These are phyloP conservation scores for Eupithecia vulgata DNA, from an alignment of 2,888 invertebrate genomes.

Conservation along the genomic window DNA sequence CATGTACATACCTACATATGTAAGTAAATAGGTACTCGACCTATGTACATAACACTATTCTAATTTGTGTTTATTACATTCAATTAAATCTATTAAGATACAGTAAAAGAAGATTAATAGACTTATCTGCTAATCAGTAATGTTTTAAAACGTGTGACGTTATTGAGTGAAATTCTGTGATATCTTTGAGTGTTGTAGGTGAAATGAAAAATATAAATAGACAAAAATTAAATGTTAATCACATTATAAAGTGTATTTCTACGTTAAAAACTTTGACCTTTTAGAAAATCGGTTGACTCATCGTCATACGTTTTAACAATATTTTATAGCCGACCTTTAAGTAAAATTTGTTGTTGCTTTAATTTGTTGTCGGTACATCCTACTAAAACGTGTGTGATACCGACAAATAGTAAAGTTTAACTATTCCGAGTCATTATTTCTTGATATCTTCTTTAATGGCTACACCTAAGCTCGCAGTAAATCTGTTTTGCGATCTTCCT, in stretches of 20 bases:
- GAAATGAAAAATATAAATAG: background rate
- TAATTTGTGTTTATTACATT: too few species aligned
- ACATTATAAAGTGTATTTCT: background rate
- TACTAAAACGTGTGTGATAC: background rate
- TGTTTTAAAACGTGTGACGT: too few species aligned
- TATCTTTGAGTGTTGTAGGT: too few species aligned
- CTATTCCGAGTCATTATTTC: conserved; percentile 9
- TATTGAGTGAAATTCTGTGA: too few species aligned
- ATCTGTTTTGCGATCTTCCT: conserved; percentile 14
- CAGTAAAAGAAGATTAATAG: too few species aligned
- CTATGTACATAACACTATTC: too few species aligned
- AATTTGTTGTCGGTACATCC: background rate
- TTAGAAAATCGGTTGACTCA: background rate
- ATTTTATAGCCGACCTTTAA: background rate
- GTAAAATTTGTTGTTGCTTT: too few species aligned
- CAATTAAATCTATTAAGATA: too few species aligned
- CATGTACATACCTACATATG: too few species aligned
- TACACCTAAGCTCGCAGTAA: conserved; percentile 20
- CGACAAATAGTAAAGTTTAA: background rate
- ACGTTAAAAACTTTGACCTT: background rate
- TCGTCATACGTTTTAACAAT: background rate
- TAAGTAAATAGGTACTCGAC: too few species aligned
- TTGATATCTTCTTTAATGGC: conserved; percentile 23
- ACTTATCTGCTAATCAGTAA: too few species aligned
- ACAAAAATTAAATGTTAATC: background rate